Conservation (phyloP, 2,113 vertebrate species). For the Monarcha castaneiventris region DNA sequence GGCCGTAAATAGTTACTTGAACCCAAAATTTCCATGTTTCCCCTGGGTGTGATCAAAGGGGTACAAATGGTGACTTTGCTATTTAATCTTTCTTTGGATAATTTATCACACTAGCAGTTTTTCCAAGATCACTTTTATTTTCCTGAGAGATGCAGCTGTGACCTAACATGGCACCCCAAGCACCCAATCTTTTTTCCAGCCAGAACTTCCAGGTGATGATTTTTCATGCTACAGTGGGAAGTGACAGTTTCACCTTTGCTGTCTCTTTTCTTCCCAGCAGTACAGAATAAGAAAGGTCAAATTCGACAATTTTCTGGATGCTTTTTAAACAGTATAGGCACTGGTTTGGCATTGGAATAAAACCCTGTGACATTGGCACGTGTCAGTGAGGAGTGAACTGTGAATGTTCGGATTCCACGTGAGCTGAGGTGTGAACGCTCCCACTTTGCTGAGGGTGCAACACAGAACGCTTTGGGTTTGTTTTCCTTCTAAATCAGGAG, state of each 20-base stretch:
- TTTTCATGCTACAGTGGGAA: neutral
- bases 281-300: neutral
- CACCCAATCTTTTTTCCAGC: neutral
- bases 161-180: neutral
- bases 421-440: neutral
- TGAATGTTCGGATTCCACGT: neutral
- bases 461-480: neutral
- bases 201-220: neutral
- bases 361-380: accelerated
- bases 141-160: neutral
- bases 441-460: neutral
- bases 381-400: neutral
- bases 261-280: neutral
- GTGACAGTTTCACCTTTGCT: neutral
- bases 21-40: neutral
- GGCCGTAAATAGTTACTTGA: neutral
- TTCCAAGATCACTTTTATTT: neutral
- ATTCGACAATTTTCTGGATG: neutral
- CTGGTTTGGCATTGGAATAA: neutral
- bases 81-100: neutral
- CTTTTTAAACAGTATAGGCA: neutral
- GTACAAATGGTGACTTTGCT: neutral
- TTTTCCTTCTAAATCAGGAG: neutral
- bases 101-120: neutral
- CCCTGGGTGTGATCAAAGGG: accelerated